Percentiles rank a stretch among this genome's conserved stretches.
These are phyloP conservation scores for Pseudois nayaur DNA, from an alignment of 2,113 vertebrate species.

Conservation along the genomic window DNA sequence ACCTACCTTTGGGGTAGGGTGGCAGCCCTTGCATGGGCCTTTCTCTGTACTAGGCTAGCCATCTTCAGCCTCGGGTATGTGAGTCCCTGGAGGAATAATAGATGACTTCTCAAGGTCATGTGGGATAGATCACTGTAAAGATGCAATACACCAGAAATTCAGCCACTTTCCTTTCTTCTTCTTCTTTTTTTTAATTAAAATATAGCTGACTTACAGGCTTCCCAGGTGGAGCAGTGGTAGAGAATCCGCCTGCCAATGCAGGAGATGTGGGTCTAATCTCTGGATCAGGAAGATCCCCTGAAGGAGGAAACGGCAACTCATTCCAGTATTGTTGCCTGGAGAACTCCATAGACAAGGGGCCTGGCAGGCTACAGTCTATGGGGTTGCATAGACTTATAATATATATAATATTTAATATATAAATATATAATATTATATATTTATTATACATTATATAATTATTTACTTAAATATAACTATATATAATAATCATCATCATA, in stretches of 20 bases:
- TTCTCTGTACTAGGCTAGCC: not conserved
- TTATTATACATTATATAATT: too few relatives aligned
- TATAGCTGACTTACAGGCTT: not conserved
- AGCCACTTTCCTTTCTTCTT: not conserved
- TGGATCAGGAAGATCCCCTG: not conserved
- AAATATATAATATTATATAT: too few relatives aligned
- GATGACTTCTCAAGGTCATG: not conserved
- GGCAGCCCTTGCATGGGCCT: not conserved
- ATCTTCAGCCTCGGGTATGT: not conserved
- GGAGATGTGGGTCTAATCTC: not conserved
- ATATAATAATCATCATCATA: too few relatives aligned
- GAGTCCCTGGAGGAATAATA: not conserved
- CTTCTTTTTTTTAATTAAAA: not conserved
- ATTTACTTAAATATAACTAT: too few relatives aligned
- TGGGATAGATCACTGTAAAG: not conserved
- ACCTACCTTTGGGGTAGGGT: not conserved
- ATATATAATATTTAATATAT: too few relatives aligned
- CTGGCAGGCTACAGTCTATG: not conserved
- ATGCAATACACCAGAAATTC: not conserved
- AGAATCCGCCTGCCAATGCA: not conserved
- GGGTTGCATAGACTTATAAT: not conserved
- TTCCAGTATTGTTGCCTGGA: not conserved
- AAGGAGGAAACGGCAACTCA: not conserved
- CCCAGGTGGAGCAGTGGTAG: not conserved
- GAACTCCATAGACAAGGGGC: not conserved